Base-by-base conservation (phyloP, 2,888 invertebrate genomes). In the Sialis fuliginosa region DNA sequence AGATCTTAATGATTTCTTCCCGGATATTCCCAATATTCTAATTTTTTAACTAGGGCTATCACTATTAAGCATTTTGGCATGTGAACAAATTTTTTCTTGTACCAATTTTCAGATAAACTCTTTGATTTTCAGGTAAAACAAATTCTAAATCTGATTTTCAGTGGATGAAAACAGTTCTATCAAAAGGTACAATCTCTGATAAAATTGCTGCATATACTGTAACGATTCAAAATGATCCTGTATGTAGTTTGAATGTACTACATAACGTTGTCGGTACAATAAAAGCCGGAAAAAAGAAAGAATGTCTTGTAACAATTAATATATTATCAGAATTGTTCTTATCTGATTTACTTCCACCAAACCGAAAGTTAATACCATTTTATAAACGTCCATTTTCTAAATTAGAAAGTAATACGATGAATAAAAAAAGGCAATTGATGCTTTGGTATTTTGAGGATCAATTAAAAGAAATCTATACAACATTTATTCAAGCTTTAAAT, bases 381-480 rank as follows among this genome's bases (percentile, higher is more conserved):
- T 72, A 75, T 6, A 72, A 78, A 52, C 77, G 79, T 52, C 71
- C 81, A 0, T 60, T 82, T 0, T 67, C 69, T 0, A 60, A 68
- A 32, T 51, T 84, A 0, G 70, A 72, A 9, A 70, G 73, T 43
- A 81, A 79, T 54, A 80, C 79, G 54, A 72, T 77, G 31, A 70
- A 75, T 0, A 67, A 76, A 43, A 71, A 78, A 47, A 78, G 75
- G 53, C 66, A 81, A 50, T 70, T 86, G 10, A 75, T 81, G 7
- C 64, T 77, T 47, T 97, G 95, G 93, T 78, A 81, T 57, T 96
- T 82, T 64, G 97, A 97, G 62, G 84, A 85, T 58, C 81, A 87
- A 57, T 63, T 97, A 1, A 90, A 89, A 61, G 78, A 82, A 52
- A 67, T 60, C n/a, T 71, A 67, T 50, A 55, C 68, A 54, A 69